Conservation (phyloP, 1,140 invertebrate genomes). For the Dreissena polymorpha region DNA sequence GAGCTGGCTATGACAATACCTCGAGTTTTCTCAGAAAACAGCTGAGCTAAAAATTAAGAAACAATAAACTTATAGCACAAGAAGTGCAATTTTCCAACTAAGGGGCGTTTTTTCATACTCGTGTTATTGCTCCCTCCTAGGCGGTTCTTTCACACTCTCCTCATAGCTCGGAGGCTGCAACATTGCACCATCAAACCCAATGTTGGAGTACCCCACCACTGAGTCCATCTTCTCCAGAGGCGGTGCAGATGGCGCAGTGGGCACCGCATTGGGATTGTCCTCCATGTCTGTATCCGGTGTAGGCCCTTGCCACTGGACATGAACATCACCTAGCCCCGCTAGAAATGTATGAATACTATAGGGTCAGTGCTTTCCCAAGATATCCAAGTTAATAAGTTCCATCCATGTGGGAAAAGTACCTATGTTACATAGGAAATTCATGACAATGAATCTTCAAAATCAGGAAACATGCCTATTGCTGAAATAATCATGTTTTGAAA, state of each 20-base stretch:
- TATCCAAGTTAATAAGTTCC: not conserved
- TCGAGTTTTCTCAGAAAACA: no score
- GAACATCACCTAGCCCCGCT: slow-evolving; percentile 14
- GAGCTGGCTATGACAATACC: no score
- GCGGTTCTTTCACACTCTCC: slow-evolving; percentile 63
- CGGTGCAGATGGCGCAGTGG: slow-evolving; percentile 79
- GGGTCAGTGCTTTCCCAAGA: not conserved
- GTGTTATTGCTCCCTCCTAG: slow-evolving; percentile 61
- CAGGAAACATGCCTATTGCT: not conserved
- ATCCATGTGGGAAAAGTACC: not conserved
- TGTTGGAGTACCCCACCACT: slow-evolving; percentile 80
- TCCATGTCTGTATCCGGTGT: slow-evolving; percentile 76
- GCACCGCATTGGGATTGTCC: slow-evolving; percentile 69
- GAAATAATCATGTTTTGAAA: no score
- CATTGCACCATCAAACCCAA: slow-evolving; percentile 80
- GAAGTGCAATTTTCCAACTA: no score
- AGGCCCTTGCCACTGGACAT: slow-evolving; percentile 61
- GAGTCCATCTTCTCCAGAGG: slow-evolving; percentile 80
- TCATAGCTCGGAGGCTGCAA: slow-evolving; percentile 78
- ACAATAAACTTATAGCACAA: no score
- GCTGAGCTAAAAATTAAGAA: no score
- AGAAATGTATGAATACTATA: slow-evolving; percentile 11
- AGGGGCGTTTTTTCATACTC: slow-evolving; percentile 5
- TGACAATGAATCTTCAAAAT: not conserved
- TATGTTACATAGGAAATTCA: not conserved